Evolutionary conservation across 2,797 vertebrate species (phyloP).

Genomic region (Thamnophis elegans): DNA sequence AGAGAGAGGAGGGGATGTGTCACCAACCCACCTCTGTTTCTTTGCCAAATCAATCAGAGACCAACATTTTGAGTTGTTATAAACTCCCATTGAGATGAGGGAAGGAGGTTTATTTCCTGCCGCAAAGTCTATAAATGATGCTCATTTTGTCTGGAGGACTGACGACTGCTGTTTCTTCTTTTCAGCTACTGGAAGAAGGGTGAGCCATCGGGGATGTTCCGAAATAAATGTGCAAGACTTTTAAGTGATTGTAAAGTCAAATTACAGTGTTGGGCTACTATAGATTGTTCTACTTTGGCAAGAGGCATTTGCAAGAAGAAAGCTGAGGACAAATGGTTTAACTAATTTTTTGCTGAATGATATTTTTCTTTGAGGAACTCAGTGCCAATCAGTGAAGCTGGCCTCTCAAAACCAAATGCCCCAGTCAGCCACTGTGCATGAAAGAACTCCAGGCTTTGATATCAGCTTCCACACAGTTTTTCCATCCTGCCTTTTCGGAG

Average conservation of each 20-base stretch:
- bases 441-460: background rate
- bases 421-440: background rate
- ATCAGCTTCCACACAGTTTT: background rate
- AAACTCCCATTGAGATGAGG: background rate
- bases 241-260: too few relatives aligned
- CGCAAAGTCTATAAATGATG: background rate
- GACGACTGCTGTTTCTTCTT: background rate
- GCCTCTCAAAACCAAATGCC: background rate
- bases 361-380: too few relatives aligned
- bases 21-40: background rate
- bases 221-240: too few relatives aligned
- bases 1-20: too few relatives aligned
- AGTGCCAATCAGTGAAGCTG: too few relatives aligned
- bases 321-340: too few relatives aligned
- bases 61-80: background rate
- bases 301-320: too few relatives aligned
- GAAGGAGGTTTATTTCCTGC: background rate
- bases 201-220: too few relatives aligned
- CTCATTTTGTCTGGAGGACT: background rate
- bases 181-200: background rate
- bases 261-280: too few relatives aligned
- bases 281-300: too few relatives aligned
- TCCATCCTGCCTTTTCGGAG: background rate
- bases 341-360: too few relatives aligned
- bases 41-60: background rate